Base-by-base conservation (phyloP, 2,113 vertebrate genomes). In the Phalacrocorax carbo region DNA sequence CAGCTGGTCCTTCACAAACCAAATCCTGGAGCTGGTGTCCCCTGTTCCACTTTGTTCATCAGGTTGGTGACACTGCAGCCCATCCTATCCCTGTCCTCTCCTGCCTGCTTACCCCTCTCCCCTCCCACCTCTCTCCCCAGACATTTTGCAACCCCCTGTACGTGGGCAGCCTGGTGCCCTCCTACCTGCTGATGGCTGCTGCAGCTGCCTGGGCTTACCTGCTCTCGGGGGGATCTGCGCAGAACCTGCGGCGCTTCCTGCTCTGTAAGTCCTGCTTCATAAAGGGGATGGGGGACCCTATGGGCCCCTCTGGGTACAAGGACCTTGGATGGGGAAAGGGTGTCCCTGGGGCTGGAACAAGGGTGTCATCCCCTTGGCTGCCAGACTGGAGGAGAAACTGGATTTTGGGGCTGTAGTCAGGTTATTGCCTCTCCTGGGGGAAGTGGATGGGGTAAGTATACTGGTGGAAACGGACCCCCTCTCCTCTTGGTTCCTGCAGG, bases 131-230 rank as follows among this genome's bases (percentile, higher is more conserved):
- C 62, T 84, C 80, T 90, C 76, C 7, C 3, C 97, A 98, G 98
- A 98, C 98, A 0, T 97, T 98, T 83, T 96, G 97, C 88, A 98
- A 98, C 80, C 98, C 98, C 3, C 21, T 98, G 38, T 98, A 98
- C 1, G 93, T 97, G 91, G 98, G 97, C 94, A 98, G 98, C 89
- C 97, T 98, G 36, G 96, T 98, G 60, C 98, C 98, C 40, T 97
- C 98, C 48, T 98, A 98, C 60, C 66, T 97, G 69, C 91, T 98
- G 89, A 98, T 97, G 94, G 97, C 92, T 6, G 55, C 71, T 78
- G 97, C 98, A 1, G 98, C 97, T 10, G 52, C 77, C 55, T 98
- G 98, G 98, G 98, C 98, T 48, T 98, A 98, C 82, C 60, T 97
- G 2, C 96, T 98, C 11, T 98, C 98, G 0, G 98, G 98, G 29